A percentile compares a stretch with the other conserved stretches of the same genome.
Conservation (phyloP, 2,888 invertebrate species). For the Troides aeacus region DNA sequence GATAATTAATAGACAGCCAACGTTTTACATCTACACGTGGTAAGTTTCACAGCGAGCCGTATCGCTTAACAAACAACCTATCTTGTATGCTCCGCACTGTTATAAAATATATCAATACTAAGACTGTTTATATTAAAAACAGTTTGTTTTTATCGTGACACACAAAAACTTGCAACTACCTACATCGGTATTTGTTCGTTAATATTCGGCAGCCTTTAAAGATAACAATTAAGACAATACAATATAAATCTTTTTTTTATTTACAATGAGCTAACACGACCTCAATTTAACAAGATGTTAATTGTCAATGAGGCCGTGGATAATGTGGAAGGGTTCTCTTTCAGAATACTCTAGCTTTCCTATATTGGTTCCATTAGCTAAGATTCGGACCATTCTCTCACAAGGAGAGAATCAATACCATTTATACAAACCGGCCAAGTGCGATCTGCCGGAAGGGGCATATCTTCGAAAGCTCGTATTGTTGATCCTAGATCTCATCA, state of each 20-base stretch:
- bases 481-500: no score
- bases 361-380: no score
- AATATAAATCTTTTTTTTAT: neutral
- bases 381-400: no score
- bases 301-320: no score
- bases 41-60: neutral
- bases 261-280: neutral
- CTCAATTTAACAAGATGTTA: no score
- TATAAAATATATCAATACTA: neutral
- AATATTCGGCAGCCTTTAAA: neutral
- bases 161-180: neutral
- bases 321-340: no score
- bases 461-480: no score
- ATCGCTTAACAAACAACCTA: slow-evolving; percentile 9
- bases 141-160: neutral
- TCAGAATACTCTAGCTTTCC: no score
- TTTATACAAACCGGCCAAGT: no score
- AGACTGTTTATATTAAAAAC: neutral
- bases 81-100: neutral
- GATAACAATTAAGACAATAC: neutral
- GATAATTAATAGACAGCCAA: slow-evolving; percentile 5
- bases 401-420: no score
- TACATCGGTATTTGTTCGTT: neutral
- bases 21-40: slow-evolving; percentile 20
- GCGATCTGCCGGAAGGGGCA: no score